A percentile compares a stretch with the other conserved stretches of the same genome.
Evolutionary conservation across 2,888 invertebrate genomes (phyloP).

Genomic region (Alloplasta piceator): DNA sequence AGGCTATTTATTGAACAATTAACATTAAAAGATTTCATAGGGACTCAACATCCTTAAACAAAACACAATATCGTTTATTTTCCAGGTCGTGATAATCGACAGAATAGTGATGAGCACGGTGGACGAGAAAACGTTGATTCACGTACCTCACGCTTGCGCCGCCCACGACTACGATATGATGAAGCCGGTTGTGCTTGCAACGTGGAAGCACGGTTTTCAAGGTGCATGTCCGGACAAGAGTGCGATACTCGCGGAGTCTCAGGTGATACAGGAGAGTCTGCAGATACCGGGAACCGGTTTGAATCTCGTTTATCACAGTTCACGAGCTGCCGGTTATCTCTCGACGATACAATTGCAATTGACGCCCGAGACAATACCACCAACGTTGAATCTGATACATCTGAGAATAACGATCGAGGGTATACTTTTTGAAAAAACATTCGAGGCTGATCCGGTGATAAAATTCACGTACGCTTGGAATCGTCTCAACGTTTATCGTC

Average conservation of each 20-base stretch:
- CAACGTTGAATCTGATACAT: slow-evolving; percentile 93
- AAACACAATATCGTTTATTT: slow-evolving; percentile 45
- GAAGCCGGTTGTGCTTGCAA: slow-evolving; percentile 96
- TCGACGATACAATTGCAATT: slow-evolving; percentile 96
- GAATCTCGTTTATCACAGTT: slow-evolving; percentile 98
- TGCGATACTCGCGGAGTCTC: slow-evolving; percentile 94
- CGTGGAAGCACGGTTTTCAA: slow-evolving; percentile 97
- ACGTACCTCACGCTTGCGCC: slow-evolving; percentile 91
- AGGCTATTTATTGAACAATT: too few relatives aligned
- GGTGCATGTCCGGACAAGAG: slow-evolving; percentile 97
- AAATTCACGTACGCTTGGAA: slow-evolving; percentile 99
- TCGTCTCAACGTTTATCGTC: slow-evolving; percentile 96
- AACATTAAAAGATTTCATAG: too few relatives aligned
- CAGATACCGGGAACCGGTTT: slow-evolving; percentile 97
- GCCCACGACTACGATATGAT: slow-evolving; percentile 96
- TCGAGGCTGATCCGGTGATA: slow-evolving; percentile 98
- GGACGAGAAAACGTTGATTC: slow-evolving; percentile 89
- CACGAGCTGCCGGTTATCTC: slow-evolving; percentile 95
- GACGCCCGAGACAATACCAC: slow-evolving; percentile 93
- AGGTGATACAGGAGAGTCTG: slow-evolving; percentile 97
- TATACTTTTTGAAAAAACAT: slow-evolving; percentile 94
- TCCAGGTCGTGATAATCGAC: slow-evolving; percentile 95
- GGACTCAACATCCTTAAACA: too few relatives aligned
- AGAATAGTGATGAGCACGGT: slow-evolving; percentile 92
- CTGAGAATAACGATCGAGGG: slow-evolving; percentile 97